Base-by-base conservation (phyloP, 1,140 invertebrate genomes). In the Cepaea nemoralis region DNA sequence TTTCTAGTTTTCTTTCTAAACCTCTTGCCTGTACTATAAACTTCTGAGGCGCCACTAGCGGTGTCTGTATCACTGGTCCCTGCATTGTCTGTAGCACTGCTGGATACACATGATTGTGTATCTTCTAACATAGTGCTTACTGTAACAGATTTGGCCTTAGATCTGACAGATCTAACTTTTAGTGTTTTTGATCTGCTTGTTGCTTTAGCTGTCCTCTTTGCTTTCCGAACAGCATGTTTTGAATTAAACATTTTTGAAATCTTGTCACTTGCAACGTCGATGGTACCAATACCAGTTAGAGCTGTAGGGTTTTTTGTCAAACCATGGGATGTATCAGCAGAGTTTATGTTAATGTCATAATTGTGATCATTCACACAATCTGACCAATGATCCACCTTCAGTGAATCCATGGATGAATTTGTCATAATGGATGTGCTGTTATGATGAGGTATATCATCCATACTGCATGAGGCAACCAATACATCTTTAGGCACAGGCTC, bases 1-100 rank as follows among this genome's bases (percentile, higher is more conserved):
- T 78, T 78, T 48, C 66, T 67, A 0, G 77, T 78, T 39, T 69
- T 69, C 35, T 78, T 78, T 40, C 77, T 24, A 16, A 48, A 78
- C n/a, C 77, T 78, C 27, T 78, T 78, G 39, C 77, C 37, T 8
- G 31, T 1, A 8, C 27, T 24, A 35, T 19, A 24, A 3, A 35
- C 27, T 27, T 31, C 31, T 50, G 31, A 16, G 16, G 42, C 75
- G 31, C 42, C n/a, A 63, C 27, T 10, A 63, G 59, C n/a, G 2
- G 6, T 6, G 12, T 6, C 16, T 2, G n/a, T 16, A 31, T 63
- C 59, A 6, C 33, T 19, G 27, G 2, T 27, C 10, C 8, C 22
- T 31, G 27, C 1, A 63, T 31, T 63, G 10, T 63, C 59, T 6
- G 59, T 5, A 31, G 59, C 33, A 31, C 27, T 63, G 59, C n/a